Evolutionary conservation across 2,797 vertebrate species (phyloP), one percentile per base, ranked within the genome.

Genomic region (Hippopotamyrus pictus): DNA sequence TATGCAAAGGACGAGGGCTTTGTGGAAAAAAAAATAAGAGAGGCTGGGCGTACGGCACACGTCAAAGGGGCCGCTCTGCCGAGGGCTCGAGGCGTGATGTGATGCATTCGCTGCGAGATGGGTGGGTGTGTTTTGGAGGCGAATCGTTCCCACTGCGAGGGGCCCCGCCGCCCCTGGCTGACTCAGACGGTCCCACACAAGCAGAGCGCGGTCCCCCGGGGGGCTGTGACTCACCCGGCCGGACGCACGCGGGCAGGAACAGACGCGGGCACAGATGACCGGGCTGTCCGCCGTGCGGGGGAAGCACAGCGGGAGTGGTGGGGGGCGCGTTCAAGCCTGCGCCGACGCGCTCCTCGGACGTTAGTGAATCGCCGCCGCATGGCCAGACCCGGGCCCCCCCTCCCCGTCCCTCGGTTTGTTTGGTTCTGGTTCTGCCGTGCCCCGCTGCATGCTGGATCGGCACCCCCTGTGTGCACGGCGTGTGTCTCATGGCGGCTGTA

Each of bases 141-240:
- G 91, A 91, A 90, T 62, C 89, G 90, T 92, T 93, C 90, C 91
- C 89, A 90, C 91, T 89, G 92, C 89, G 88, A 69, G 8, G 90
- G 91, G 90, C 92, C 89, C 91, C 86, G 37, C 57, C 59, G 44
- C 90, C 90, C 87, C 84, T 89, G 91, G 90, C 91, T 92, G 92
- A 93, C 91, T 93, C 92, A 93, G 89, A 90, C 86, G 79, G 86
- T 88, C 93, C 91, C 90, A 91, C 91, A 91, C 89, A 90, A 89
- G 89, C 83, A 89, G 76, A 59, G 51, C 79, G 54, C 41, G 44
- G 79, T 12, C 50, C 85, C 51, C 90, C 89, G 89, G 69, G 76
- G 90, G 76, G 91, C 90, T 62, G 86, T 92, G 91, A 92, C 88
- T 92, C 92, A 92, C 87, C 69, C 76, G 86, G 73, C 88, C 89